Percentiles rank a stretch among this genome's conserved stretches.
These are phyloP conservation scores for Orcinus orca DNA, from an alignment of 2,113 vertebrate genomes.

Conservation along the genomic window DNA sequence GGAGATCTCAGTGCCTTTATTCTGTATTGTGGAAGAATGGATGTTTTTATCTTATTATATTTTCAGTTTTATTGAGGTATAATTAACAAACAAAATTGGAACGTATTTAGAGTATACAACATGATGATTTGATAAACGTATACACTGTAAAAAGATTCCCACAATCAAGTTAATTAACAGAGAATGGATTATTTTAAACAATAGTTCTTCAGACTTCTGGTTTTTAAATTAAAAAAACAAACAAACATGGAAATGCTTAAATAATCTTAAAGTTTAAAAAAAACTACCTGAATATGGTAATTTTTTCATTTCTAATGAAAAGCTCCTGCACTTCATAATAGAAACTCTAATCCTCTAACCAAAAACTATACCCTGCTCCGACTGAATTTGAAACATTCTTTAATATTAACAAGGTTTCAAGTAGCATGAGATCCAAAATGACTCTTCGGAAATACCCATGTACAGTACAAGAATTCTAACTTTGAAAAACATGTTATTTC, in stretches of 20 bases:
- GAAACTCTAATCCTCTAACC: background rate
- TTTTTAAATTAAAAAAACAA: background rate
- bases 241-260: background rate
- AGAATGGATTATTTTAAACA: background rate
- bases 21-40: background rate
- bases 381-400: background rate
- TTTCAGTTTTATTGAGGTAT: background rate
- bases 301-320: background rate
- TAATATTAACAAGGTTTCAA: background rate
- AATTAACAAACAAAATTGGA: background rate
- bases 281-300: background rate
- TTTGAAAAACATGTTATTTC: constrained; percentile 24
- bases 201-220: background rate
- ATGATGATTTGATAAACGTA: background rate
- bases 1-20: background rate
- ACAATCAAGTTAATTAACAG: background rate
- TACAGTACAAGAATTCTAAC: background rate
- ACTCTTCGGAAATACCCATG: background rate
- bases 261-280: background rate
- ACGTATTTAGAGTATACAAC: background rate
- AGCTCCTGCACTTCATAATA: background rate
- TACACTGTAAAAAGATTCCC: background rate
- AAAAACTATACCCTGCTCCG: background rate
- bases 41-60: background rate
- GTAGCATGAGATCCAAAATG: background rate